Evolutionary conservation across 2,888 invertebrate species (phyloP).

Genomic region (Cephus sareptanus): DNA sequence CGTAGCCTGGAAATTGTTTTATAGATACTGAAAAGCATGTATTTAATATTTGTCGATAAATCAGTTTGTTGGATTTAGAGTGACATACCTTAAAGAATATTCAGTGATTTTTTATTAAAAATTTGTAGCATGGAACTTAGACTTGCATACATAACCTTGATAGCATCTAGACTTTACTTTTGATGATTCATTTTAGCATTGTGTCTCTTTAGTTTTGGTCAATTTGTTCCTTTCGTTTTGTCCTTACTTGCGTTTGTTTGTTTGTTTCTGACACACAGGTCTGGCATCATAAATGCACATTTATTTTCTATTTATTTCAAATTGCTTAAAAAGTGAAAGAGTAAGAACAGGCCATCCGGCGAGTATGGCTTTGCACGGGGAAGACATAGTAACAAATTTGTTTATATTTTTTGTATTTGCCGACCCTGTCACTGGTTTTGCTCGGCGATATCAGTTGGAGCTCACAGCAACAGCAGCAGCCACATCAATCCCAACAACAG

Average conservation of each 20-base stretch:
- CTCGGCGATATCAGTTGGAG: constrained; percentile 60
- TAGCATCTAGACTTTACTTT: too few species aligned
- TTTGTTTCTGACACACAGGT: constrained; percentile 65
- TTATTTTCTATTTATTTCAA: constrained; percentile 64
- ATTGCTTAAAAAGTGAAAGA: constrained; percentile 38
- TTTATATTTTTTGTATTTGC: constrained; percentile 67
- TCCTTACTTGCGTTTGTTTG: constrained; percentile 61
- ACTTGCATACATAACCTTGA: too few species aligned
- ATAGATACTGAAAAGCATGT: too few species aligned
- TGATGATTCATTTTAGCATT: neutral
- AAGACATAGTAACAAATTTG: constrained; percentile 63
- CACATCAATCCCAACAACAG: constrained; percentile 3
- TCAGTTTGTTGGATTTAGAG: too few species aligned
- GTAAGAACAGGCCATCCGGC: constrained; percentile 32
- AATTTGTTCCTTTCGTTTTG: constrained; percentile 37
- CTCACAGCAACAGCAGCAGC: constrained; percentile 34
- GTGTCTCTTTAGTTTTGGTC: constrained; percentile 22
- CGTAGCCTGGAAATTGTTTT: too few species aligned
- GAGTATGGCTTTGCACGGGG: constrained; percentile 43
- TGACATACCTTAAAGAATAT: too few species aligned
- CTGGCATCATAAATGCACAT: constrained; percentile 60
- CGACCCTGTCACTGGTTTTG: constrained; percentile 58
- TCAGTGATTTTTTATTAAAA: too few species aligned
- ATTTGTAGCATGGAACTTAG: too few species aligned
- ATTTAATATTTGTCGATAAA: too few species aligned